phyloP scores from a whole-genome alignment of 2,113 vertebrate genomes.

The Fregata magnificens region DNA sequence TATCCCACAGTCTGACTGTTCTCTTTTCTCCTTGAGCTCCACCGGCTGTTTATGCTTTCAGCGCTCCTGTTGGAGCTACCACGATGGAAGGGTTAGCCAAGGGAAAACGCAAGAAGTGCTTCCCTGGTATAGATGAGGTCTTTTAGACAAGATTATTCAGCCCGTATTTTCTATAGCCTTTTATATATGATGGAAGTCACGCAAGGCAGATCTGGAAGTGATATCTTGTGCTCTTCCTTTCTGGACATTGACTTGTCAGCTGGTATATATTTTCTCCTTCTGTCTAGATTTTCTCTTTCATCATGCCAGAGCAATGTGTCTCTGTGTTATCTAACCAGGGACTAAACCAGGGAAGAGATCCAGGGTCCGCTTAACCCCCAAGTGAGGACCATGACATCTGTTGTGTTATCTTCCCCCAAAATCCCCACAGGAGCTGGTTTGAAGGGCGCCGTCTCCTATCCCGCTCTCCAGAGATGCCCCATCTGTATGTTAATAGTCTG shows the following conservation, averaged over 20 bases:
- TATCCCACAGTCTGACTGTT: not conserved
- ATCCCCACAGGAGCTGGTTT: not conserved
- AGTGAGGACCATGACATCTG: not conserved
- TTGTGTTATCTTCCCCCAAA: not conserved
- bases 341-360: not conserved
- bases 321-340: not conserved
- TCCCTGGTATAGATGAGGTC: not conserved
- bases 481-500: not conserved
- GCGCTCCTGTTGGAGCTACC: not conserved
- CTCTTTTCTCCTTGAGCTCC: not conserved
- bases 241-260: not conserved
- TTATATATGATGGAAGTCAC: not conserved
- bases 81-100: rapidly evolving
- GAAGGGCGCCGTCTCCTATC: not conserved
- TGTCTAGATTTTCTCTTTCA: not conserved
- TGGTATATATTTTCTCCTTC: not conserved
- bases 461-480: not conserved
- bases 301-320: not conserved
- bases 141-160: not conserved
- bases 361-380: not conserved
- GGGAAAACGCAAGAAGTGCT: not conserved
- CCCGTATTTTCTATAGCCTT: not conserved
- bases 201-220: not conserved
- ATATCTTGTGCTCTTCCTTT: not conserved
- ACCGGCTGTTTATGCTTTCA: rapidly evolving